phyloP scores from a whole-genome alignment of 1,140 invertebrate species.

The Euwallacea similis region DNA sequence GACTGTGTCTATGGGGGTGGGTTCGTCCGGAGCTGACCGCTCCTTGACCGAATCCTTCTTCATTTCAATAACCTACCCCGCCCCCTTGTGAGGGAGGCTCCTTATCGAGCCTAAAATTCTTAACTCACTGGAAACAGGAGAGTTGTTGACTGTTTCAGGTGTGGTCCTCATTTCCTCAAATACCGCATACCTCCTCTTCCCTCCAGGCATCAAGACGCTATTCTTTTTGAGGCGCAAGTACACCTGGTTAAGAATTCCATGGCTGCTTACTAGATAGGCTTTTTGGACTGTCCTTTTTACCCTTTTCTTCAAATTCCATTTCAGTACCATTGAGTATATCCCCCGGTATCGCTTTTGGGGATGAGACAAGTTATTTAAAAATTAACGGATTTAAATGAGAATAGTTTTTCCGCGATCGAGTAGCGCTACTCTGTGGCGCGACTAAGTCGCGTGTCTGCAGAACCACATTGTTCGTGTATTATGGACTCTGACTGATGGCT shows the following conservation, averaged over 20 bases:
- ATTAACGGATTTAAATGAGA: no score
- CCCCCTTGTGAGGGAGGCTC: conserved; percentile 36
- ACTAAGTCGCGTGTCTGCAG: no score
- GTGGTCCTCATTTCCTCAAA: conserved; percentile 49
- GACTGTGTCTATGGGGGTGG: conserved; percentile 1
- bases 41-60: conserved; percentile 23
- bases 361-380: no score
- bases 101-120: conserved; percentile 45
- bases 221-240: conserved; percentile 59
- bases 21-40: conserved; percentile 8
- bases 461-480: no score
- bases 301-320: conserved; percentile 65
- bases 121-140: conserved; percentile 34
- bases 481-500: no score
- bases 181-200: conserved; percentile 57
- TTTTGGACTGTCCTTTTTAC: conserved; percentile 61
- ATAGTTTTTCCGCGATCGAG: no score
- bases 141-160: conserved; percentile 41
- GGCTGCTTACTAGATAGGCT: conserved; percentile 65
- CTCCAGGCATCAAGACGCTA: conserved; percentile 54
- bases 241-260: conserved; percentile 65
- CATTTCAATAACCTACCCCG: conserved; percentile 20
- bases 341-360: no score
- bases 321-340: no score
- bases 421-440: no score